Evolutionary conservation across 2,888 invertebrate species (phyloP).

Genomic region (Dione vanillae): DNA sequence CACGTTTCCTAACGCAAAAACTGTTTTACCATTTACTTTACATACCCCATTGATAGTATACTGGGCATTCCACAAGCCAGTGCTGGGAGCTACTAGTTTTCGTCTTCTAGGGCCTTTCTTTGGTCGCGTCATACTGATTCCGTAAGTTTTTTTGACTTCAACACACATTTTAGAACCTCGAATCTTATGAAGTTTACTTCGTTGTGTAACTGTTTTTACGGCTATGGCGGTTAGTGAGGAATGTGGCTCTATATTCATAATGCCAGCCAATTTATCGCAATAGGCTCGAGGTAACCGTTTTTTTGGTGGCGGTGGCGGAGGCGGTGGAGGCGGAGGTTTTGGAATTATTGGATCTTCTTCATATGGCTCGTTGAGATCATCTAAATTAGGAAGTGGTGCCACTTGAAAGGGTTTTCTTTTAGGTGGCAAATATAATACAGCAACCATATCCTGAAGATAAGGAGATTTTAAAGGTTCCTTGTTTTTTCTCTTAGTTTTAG

Average conservation of each 20-base stretch:
- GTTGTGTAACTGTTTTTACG: constrained; percentile 52
- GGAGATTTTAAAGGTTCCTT: constrained; percentile 61
- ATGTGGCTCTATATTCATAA: constrained; percentile 56
- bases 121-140: constrained; percentile 58
- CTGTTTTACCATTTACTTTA: constrained; percentile 59
- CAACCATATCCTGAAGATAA: constrained; percentile 67
- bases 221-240: constrained; percentile 51
- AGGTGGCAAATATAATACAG: constrained; percentile 59
- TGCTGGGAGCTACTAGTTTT: constrained; percentile 61
- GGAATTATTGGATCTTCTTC: constrained; percentile 63
- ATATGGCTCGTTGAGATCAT: constrained; percentile 66
- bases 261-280: constrained; percentile 69
- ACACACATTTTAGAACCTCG: constrained; percentile 55
- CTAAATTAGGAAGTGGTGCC: constrained; percentile 67
- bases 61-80: constrained; percentile 63
- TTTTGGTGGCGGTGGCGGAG: constrained; percentile 71
- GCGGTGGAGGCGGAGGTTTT: constrained; percentile 62
- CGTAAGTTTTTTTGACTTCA: constrained; percentile 65
- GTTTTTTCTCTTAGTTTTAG: constrained; percentile 56
- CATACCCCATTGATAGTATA: constrained; percentile 68
- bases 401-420: constrained; percentile 55
- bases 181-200: constrained; percentile 48
- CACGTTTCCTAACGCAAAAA: constrained; percentile 64
- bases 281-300: constrained; percentile 61
- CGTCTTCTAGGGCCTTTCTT: constrained; percentile 50